These are phyloP conservation scores for Podarcis siculus DNA, from an alignment of 2,797 vertebrate species.

Conservation along the genomic window DNA sequence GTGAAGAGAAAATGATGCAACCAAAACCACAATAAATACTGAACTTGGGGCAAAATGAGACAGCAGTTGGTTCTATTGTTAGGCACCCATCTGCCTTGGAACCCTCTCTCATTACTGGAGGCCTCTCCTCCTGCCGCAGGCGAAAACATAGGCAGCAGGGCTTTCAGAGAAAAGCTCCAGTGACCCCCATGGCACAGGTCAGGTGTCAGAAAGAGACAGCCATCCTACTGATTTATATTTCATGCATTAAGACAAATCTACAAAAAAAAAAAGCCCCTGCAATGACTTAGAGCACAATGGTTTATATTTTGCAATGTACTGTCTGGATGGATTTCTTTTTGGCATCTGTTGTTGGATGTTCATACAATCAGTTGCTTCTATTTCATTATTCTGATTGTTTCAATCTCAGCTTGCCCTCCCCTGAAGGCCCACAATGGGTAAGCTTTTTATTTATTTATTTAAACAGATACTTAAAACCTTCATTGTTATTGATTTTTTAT, in stretches of 20 bases:
- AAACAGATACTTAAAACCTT: not conserved
- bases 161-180: not conserved
- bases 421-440: not conserved
- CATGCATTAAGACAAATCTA: not conserved
- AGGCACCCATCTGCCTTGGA: not conserved
- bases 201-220: not conserved
- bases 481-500: no score
- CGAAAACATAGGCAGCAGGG: not conserved
- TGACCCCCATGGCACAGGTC: not conserved
- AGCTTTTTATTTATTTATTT: no score
- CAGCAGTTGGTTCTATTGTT: not conserved
- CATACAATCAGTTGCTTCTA: not conserved
- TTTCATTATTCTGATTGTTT: not conserved
- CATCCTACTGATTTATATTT: no score
- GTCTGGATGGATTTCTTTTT: not conserved
- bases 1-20: not conserved
- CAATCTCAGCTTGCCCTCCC: not conserved
- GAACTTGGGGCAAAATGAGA: not conserved
- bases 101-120: not conserved
- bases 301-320: not conserved
- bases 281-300: not conserved
- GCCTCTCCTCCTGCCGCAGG: fast-evolving
- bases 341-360: not conserved
- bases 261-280: not conserved
- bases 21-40: not conserved